Conservation (phyloP, 2,888 invertebrate species). For the Catocala sponsa region DNA sequence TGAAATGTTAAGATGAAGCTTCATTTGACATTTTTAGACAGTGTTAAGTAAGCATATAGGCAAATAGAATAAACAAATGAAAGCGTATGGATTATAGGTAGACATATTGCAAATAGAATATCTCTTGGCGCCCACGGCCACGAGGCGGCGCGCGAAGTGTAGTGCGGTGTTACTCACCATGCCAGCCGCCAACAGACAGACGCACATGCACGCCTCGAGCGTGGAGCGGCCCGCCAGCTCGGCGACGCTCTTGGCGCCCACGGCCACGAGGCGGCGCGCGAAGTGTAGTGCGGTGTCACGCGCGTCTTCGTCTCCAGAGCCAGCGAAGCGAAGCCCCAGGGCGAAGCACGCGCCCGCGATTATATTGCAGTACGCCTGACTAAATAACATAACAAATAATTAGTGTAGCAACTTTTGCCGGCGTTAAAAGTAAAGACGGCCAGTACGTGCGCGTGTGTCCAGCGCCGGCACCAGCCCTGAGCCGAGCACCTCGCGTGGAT, state of each 20-base stretch:
- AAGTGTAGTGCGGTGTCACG: constrained; percentile 93
- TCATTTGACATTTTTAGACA: too few species aligned
- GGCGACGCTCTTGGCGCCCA: constrained; percentile 91
- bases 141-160: constrained; percentile 91
- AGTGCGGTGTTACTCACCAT: constrained; percentile 92
- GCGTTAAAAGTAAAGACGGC: constrained; percentile 7
- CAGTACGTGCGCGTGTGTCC: too few species aligned
- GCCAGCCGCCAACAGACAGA: constrained; percentile 93
- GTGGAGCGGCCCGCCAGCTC: constrained; percentile 97
- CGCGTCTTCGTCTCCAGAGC: constrained; percentile 94
- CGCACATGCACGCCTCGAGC: constrained; percentile 95
- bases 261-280: constrained; percentile 90
- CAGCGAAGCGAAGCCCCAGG: constrained; percentile 97
- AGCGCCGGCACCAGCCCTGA: too few species aligned
- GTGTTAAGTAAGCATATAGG: too few species aligned
- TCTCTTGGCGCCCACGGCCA: constrained; percentile 90
- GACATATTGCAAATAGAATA: too few species aligned
- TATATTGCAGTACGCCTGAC: constrained; percentile 99
- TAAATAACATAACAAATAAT: constrained; percentile 57
- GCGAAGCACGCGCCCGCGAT: constrained; percentile 98
- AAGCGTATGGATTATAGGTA: too few species aligned
- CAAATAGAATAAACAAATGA: too few species aligned
- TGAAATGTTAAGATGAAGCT: too few species aligned
- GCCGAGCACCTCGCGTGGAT: too few species aligned
- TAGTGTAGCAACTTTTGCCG: too few species aligned